A percentile compares a stretch with the other conserved stretches of the same genome.
phyloP scores from a whole-genome alignment of 2,888 invertebrate species.

The Globia sparganii region DNA sequence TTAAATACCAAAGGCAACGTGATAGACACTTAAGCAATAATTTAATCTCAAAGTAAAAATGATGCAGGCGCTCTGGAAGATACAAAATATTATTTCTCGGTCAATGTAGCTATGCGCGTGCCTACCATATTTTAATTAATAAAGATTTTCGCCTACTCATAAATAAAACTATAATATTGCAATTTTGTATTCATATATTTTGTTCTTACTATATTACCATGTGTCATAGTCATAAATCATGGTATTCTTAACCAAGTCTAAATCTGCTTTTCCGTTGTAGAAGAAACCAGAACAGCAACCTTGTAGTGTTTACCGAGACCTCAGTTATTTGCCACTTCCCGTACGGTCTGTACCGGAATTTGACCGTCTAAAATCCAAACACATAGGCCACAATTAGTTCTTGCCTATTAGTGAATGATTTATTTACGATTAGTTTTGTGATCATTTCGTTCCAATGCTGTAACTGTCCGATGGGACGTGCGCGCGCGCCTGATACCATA shows the following conservation, averaged over 20 bases:
- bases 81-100: background rate
- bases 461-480: slow-evolving; percentile 82
- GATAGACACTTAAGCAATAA: background rate
- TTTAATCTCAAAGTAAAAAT: background rate
- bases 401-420: slow-evolving; percentile 65
- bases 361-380: slow-evolving; percentile 41
- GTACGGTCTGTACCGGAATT: slow-evolving; percentile 25
- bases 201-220: background rate
- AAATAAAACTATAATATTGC: background rate
- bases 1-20: background rate
- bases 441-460: slow-evolving; percentile 78
- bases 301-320: slow-evolving; percentile 17
- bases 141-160: background rate
- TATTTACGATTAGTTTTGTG: slow-evolving; percentile 76
- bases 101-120: background rate
- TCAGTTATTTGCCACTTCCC: slow-evolving; percentile 21
- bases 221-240: too few species aligned
- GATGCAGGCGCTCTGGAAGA: background rate
- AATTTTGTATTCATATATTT: background rate
- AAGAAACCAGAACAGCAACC: slow-evolving; percentile 3
- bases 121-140: background rate
- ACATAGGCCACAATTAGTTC: slow-evolving; percentile 47
- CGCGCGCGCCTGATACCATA: slow-evolving; percentile 85
- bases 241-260: background rate
- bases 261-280: background rate